A percentile compares a stretch with the other conserved stretches of the same genome.
Evolutionary conservation across 1,140 invertebrate species (phyloP).

Genomic region (Steinernema feltiae): DNA sequence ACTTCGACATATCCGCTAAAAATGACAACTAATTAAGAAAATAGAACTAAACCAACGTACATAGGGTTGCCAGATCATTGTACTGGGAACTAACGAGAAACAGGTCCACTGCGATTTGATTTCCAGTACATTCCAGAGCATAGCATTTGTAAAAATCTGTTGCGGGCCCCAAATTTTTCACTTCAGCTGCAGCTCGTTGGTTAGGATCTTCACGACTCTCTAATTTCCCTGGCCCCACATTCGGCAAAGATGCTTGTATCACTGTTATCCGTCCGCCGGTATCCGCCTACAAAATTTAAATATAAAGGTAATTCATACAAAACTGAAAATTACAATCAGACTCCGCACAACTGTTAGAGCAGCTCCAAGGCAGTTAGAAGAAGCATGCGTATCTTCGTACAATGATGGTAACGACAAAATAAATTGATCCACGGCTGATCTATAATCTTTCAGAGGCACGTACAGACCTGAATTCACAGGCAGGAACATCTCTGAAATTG

Average conservation of each 20-base stretch:
- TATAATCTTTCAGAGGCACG: slow-evolving; percentile 80
- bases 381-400: slow-evolving; percentile 70
- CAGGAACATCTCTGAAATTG: slow-evolving; percentile 62
- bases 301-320: not conserved
- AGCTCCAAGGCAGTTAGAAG: slow-evolving; percentile 77
- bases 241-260: slow-evolving; percentile 84
- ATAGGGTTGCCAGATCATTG: slow-evolving; percentile 83
- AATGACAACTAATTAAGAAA: not conserved
- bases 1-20: slow-evolving; percentile 70
- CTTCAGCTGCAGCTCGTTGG: slow-evolving; percentile 68
- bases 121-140: slow-evolving; percentile 87
- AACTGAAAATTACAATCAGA: slow-evolving; percentile 68
- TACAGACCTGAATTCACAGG: slow-evolving; percentile 75
- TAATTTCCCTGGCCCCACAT: slow-evolving; percentile 78
- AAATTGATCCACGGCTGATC: slow-evolving; percentile 73
- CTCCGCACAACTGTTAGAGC: slow-evolving; percentile 85
- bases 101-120: slow-evolving; percentile 90
- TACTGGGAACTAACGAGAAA: slow-evolving; percentile 89
- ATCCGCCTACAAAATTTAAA: slow-evolving; percentile 67
- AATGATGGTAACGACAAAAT: slow-evolving; percentile 73
- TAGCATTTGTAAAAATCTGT: slow-evolving; percentile 97
- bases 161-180: slow-evolving; percentile 71
- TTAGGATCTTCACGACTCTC: slow-evolving; percentile 78
- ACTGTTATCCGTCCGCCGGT: slow-evolving; percentile 90
- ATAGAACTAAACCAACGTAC: slow-evolving; percentile 64